phyloP scores from a whole-genome alignment of 2,113 vertebrate genomes.

The Alligator sinensis region DNA sequence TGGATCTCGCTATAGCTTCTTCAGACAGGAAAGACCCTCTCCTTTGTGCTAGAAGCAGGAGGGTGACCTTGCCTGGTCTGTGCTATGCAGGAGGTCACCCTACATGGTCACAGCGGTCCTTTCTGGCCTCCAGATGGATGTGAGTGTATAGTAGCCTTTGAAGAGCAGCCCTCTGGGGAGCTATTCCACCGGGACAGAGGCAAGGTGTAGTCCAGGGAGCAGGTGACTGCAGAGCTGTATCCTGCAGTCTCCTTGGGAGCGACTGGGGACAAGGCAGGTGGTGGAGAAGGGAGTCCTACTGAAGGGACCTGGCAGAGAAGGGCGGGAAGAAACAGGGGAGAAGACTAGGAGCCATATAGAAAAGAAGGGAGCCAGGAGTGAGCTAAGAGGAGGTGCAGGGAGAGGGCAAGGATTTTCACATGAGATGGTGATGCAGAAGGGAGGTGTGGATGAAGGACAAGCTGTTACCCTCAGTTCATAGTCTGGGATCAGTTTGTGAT shows the following conservation, averaged over 20 bases:
- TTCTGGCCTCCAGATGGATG: neutral
- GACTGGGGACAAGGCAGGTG: neutral
- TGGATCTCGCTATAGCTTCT: too few relatives aligned
- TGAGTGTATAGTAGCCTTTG: neutral
- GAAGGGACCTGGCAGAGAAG: neutral
- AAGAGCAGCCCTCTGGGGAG: neutral
- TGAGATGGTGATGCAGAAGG: neutral
- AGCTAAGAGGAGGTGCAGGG: neutral
- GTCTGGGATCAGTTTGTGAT: too few relatives aligned
- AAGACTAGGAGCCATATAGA: neutral
- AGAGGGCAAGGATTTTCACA: neutral
- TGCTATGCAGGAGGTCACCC: too few relatives aligned
- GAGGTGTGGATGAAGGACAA: accelerated
- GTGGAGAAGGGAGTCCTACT: neutral
- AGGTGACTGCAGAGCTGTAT: neutral
- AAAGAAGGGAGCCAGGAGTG: too few relatives aligned
- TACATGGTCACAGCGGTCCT: neutral
- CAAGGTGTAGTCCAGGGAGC: neutral
- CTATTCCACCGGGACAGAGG: neutral
- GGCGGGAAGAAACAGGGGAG: neutral
- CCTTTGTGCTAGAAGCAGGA: too few relatives aligned
- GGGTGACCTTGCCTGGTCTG: neutral
- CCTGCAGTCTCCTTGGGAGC: neutral
- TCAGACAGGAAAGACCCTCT: neutral
- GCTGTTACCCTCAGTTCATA: too few relatives aligned